Evolutionary conservation across 2,797 vertebrate species (phyloP).

Genomic region (Parauchenoglanis ngamensis): DNA sequence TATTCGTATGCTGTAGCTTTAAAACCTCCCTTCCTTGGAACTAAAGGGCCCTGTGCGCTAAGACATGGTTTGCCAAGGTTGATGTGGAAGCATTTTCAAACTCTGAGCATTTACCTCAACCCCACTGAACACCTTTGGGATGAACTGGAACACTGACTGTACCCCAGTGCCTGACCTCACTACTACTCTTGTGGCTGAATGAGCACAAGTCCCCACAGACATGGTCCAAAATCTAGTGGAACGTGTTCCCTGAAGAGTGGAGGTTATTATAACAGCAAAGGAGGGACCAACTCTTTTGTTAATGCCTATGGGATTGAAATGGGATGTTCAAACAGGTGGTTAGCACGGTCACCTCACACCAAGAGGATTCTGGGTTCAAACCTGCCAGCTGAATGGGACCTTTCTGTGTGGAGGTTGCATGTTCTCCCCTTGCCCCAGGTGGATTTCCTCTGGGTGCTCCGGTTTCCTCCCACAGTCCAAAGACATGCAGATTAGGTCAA

Average conservation of each 20-base stretch:
- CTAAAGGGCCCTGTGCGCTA: background rate
- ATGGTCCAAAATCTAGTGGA: background rate
- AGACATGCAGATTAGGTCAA: too few relatives aligned
- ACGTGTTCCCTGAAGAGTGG: background rate
- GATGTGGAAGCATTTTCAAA: background rate
- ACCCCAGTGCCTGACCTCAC: background rate
- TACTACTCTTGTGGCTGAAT: background rate
- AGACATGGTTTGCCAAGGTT: background rate
- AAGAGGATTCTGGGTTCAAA: too few relatives aligned
- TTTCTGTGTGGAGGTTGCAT: too few relatives aligned
- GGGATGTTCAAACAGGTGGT: background rate
- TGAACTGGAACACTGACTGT: background rate
- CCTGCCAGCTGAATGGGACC: too few relatives aligned
- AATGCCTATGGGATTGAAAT: background rate
- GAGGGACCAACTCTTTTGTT: background rate
- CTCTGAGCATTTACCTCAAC: background rate
- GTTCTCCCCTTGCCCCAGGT: too few relatives aligned
- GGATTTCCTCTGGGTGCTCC: too few relatives aligned
- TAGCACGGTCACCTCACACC: too few relatives aligned
- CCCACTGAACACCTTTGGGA: background rate
- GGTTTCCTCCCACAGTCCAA: too few relatives aligned
- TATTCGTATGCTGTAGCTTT: background rate
- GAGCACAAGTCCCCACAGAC: background rate
- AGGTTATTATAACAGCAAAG: background rate
- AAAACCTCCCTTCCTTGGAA: background rate